Percentiles rank a stretch among this genome's conserved stretches.
These are phyloP conservation scores for Ammospiza caudacuta DNA, from an alignment of 2,113 vertebrate species.

Conservation along the genomic window DNA sequence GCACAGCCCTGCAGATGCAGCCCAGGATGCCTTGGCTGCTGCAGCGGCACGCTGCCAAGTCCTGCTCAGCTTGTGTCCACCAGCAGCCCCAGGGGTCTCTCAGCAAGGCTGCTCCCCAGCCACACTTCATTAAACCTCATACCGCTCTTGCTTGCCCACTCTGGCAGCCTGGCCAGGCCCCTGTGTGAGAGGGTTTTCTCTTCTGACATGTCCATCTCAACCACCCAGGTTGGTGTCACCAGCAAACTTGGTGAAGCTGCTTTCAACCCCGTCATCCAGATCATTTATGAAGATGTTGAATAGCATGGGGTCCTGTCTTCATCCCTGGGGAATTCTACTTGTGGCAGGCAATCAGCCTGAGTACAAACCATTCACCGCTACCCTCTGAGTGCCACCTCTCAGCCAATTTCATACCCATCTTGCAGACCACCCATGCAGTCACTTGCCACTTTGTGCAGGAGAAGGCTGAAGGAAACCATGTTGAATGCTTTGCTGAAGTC, in stretches of 20 bases:
- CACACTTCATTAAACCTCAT: background rate
- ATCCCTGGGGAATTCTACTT: background rate
- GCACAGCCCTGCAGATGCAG: fast-evolving
- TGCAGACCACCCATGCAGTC: background rate
- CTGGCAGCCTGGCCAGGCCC: background rate
- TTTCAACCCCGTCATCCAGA: background rate
- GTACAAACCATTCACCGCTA: background rate
- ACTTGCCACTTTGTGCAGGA: background rate
- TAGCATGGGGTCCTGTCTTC: fast-evolving
- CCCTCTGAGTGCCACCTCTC: background rate
- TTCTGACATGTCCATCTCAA: background rate
- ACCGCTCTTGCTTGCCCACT: background rate
- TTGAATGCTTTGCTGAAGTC: background rate
- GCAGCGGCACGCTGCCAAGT: fast-evolving
- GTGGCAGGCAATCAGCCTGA: background rate
- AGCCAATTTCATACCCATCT: background rate
- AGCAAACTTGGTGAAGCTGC: background rate
- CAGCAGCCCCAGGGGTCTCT: background rate
- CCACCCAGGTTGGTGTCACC: background rate
- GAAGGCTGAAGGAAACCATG: background rate
- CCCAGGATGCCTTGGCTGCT: background rate
- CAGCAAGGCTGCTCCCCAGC: background rate
- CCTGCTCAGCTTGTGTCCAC: background rate
- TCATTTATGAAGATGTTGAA: background rate
- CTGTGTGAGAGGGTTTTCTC: background rate